Evolutionary conservation across 2,797 vertebrate species (phyloP).

Genomic region (Crocidura indochinensis): DNA sequence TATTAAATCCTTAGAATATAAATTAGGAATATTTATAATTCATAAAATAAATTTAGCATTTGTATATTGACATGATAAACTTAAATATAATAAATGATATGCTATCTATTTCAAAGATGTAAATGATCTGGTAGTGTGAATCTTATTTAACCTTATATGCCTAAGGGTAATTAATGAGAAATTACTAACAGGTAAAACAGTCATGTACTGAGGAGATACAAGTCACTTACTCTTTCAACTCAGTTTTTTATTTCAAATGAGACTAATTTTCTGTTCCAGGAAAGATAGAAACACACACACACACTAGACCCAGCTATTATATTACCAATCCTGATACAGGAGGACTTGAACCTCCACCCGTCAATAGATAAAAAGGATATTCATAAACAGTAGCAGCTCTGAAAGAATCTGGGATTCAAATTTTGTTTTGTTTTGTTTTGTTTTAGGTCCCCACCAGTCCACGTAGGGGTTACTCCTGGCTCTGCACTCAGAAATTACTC

Average conservation of each 20-base stretch:
- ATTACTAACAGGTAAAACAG: too few species aligned
- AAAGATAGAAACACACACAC: too few species aligned
- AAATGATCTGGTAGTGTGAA: background rate
- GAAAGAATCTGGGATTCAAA: background rate
- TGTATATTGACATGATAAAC: background rate
- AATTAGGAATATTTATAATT: background rate
- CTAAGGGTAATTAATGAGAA: background rate
- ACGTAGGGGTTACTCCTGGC: too few species aligned
- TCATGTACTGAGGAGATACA: background rate
- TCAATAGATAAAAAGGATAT: too few species aligned
- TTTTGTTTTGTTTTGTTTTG: too few species aligned
- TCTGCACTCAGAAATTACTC: too few species aligned
- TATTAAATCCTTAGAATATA: background rate
- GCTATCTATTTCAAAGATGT: background rate
- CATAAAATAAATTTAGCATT: background rate
- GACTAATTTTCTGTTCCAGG: background rate
- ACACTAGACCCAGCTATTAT: background rate
- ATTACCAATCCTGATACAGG: background rate
- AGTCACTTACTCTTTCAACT: background rate
- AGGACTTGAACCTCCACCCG: background rate
- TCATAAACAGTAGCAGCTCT: conserved; percentile 5
- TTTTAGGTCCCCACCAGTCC: too few species aligned
- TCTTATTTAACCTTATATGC: background rate
- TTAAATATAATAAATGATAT: conserved; percentile 10
- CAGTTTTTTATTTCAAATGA: background rate